Base-by-base conservation (phyloP, 2,888 invertebrate species). In the Serrognathus titanus region DNA sequence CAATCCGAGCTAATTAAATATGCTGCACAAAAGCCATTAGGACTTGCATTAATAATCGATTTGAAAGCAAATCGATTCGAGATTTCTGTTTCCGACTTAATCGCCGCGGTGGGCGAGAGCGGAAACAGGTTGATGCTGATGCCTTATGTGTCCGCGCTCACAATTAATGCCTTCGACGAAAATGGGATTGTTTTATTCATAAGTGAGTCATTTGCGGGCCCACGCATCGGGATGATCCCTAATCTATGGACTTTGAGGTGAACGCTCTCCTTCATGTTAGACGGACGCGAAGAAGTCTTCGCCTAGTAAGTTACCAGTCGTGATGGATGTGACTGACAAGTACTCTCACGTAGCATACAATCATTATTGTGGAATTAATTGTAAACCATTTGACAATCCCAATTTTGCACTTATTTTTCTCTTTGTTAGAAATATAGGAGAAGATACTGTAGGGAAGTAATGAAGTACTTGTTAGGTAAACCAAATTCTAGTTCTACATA, bases 151-250 rank as follows among this genome's bases (percentile, higher is more conserved):
- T 20, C 12, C 43, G 16, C 20, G 24, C 43, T 10, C 20, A 43
- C 43, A 43, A 43, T 43, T 43, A 43, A 43, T 43, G 20, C 20
- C 13, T 16, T 43, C 10, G n/a, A 43, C 11, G 12, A 43, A 43
- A 43, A 43, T 16, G 43, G 16, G 10, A 20, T 13, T 55, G 55
- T 55, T 55, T 55, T 55, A 55, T 55, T 55, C 55, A 55, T 55
- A 43, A 50, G 50, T 55, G 55, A 55, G 49, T 55, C 55, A 55
- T 37, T 55, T 40, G 37, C 55, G 49, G 16, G 24, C 55, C 55
- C 45, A 55, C 55, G 43, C 24, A 31, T 43, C 20, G 43, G 20
- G 43, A 43, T 43, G 43, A 13, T 16, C 43, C 12, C 16, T 20
- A 43, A 43, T 43, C 43, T 20, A 43, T 43, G 3, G 24, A 31